A percentile compares a stretch with the other conserved stretches of the same genome.
These are phyloP conservation scores for Cantharis rufa DNA, from an alignment of 2,888 invertebrate genomes.

Conservation along the genomic window DNA sequence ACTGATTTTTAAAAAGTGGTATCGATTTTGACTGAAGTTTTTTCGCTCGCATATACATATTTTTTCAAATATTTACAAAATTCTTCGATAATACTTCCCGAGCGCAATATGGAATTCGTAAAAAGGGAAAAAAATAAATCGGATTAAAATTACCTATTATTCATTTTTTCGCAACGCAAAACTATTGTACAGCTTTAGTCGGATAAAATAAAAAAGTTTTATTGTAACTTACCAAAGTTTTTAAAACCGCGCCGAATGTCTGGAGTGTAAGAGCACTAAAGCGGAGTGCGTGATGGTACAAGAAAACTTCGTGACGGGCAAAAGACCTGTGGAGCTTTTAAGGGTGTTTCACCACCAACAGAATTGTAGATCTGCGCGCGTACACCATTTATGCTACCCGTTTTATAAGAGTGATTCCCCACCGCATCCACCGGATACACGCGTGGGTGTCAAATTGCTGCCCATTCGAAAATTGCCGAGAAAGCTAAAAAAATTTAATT, in stretches of 20 bases:
- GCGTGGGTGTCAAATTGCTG: constrained; percentile 29
- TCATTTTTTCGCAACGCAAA: not conserved
- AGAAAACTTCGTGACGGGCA: constrained; percentile 23
- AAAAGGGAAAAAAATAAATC: not conserved
- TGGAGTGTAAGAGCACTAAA: constrained; percentile 1
- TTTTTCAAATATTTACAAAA: not conserved
- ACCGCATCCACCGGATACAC: constrained; percentile 26
- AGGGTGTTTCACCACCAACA: constrained; percentile 33
- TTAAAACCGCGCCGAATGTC: not conserved
- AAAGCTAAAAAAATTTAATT: not conserved
- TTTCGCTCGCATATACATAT: not conserved
- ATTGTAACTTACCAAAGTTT: constrained; percentile 6
- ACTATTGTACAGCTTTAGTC: not conserved
- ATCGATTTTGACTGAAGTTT: not conserved
- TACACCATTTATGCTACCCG: constrained; percentile 33
- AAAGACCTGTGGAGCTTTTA: constrained; percentile 31
- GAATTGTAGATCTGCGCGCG: constrained; percentile 34
- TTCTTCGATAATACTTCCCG: not conserved
- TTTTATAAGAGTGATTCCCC: constrained; percentile 36
- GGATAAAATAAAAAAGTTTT: not conserved
- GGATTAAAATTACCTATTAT: not conserved
- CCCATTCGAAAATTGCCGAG: constrained; percentile 7
- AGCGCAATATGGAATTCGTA: no score
- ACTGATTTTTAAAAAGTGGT: not conserved
- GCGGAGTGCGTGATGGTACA: not conserved